Evolutionary conservation across 2,113 vertebrate species (phyloP).

Genomic region (Hydrolagus affinis): DNA sequence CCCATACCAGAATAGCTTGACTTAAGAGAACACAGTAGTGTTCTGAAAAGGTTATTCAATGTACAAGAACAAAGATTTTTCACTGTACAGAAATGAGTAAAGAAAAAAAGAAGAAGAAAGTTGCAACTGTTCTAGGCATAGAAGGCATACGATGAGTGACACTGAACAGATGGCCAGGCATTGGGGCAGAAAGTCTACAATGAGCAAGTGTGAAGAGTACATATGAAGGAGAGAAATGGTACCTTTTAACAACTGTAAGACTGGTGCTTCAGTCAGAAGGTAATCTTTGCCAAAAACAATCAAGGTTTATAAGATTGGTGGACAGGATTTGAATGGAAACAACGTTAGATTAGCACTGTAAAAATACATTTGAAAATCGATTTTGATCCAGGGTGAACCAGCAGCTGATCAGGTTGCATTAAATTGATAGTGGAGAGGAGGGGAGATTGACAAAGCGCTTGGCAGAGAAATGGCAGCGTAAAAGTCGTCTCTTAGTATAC

Average conservation of each 20-base stretch:
- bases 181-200: not conserved
- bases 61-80: no score
- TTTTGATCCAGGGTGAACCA: not conserved
- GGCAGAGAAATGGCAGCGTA: no score
- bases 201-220: not conserved
- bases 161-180: not conserved
- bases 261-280: not conserved
- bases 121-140: not conserved
- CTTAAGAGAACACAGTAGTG: no score
- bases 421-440: not conserved
- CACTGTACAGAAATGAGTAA: no score
- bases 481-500: no score
- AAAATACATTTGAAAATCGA: not conserved
- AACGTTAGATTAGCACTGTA: not conserved
- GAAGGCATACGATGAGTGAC: not conserved
- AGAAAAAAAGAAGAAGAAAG: no score
- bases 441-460: no score
- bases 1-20: no score
- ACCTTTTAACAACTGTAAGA: not conserved
- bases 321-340: not conserved
- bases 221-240: not conserved
- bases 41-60: no score
- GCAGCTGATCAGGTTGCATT: not conserved
- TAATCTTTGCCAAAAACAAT: not conserved
- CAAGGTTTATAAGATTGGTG: not conserved